These are phyloP conservation scores for Gnathonemus echidnorhynchus DNA, from an alignment of 2,113 vertebrate species.

Conservation along the genomic window DNA sequence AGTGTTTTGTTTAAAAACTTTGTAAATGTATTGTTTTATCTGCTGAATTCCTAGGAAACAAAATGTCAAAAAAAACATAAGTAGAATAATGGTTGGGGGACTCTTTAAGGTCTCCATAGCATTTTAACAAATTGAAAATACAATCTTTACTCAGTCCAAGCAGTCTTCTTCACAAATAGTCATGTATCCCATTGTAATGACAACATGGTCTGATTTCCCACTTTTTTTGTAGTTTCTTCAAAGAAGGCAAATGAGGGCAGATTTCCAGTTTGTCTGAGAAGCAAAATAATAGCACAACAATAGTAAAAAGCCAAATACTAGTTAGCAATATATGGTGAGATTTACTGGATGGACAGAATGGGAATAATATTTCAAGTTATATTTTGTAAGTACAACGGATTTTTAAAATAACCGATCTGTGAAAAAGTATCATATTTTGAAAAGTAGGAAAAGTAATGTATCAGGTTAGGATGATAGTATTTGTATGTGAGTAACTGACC, in stretches of 20 bases:
- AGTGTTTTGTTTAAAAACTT: background rate
- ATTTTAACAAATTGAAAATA: background rate
- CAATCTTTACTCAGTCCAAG: background rate
- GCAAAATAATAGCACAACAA: background rate
- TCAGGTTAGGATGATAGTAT: background rate
- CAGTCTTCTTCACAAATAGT: background rate
- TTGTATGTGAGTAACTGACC: background rate
- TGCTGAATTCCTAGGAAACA: background rate
- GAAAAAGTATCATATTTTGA: background rate
- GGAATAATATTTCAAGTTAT: background rate
- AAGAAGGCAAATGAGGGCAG: background rate
- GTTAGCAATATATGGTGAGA: background rate
- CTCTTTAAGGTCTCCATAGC: background rate
- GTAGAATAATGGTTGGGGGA: background rate
- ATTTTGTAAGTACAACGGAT: slow-evolving; percentile 1
- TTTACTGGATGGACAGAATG: background rate
- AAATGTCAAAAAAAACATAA: background rate
- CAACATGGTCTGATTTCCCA: background rate
- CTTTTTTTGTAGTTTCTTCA: background rate
- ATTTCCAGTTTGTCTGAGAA: background rate
- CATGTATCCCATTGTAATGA: background rate
- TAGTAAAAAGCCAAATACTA: background rate
- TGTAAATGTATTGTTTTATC: background rate
- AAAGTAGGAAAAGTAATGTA: background rate
- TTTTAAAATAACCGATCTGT: background rate